Evolutionary conservation across 2,888 invertebrate species (phyloP), one percentile per base, ranked within the genome.

Genomic region (Lepidonotus clava): DNA sequence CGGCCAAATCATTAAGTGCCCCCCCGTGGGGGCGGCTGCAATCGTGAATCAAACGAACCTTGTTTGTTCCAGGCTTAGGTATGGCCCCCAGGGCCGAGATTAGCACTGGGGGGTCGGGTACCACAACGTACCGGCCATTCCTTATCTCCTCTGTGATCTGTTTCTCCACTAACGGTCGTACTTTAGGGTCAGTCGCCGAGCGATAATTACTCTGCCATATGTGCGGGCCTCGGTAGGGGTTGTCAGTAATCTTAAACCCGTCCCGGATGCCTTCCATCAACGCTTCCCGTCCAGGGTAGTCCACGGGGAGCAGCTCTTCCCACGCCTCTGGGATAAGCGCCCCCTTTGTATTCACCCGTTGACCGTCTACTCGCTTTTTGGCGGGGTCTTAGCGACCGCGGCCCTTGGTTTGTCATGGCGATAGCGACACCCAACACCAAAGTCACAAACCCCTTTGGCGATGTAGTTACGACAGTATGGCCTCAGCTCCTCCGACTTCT

Each of bases 241-340:
- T 6, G 34, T 84, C 56, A 4, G 56, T 32, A 6, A 84, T 34
- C 24, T n/a, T 36, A 21, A 84, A 84, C 5, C 84, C 84, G 28
- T 84, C 32, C 21, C 11, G 28, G 1, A 84, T 36, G 5, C 84
- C 84, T 11, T 51, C 56, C 28, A 84, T 0, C 5, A 84, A n/a
- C n/a, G 14, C 28, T 6, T 28, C 36, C 24, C 24, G 14, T 11
- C 46, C 83, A 11, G 83, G 83, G 83, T 83, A 41, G n/a, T 46
- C 41, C 18, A 28, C 38, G 41, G 38, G 36, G 40, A 77, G 77
- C 5, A 41, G 24, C 34, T 28, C 8, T 21, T 34, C 77, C 77
- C 77, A 77, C 34, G n/a, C 67, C 34, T 67, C 36, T 18, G 21
- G n/a, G n/a, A 34, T 14, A 4, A 67, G 32, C 14, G 67, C 67